phyloP scores from a whole-genome alignment of 2,888 invertebrate species.

The Ophioninae sp. region DNA sequence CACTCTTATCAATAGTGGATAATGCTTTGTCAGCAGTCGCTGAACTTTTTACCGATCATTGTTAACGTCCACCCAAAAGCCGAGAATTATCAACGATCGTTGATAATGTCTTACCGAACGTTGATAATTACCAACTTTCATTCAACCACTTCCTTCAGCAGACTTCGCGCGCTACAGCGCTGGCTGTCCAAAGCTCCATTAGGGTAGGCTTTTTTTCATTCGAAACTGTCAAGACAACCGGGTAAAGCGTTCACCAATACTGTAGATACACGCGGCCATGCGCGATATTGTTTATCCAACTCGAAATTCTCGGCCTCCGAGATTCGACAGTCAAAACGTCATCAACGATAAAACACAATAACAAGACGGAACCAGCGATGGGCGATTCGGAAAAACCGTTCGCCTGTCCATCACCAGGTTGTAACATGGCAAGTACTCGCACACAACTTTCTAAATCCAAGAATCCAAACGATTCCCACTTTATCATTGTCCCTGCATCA shows the following conservation, averaged over 20 bases:
- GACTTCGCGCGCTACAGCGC: background rate
- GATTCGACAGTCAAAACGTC: background rate
- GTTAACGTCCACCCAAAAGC: background rate
- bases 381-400: conserved; percentile 86
- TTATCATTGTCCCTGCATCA: background rate
- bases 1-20: background rate
- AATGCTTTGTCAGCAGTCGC: background rate
- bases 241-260: background rate
- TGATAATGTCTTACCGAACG: background rate
- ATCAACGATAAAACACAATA: conserved; percentile 18
- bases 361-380: conserved; percentile 73
- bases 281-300: background rate
- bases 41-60: background rate
- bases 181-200: no score
- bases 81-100: background rate
- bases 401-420: conserved; percentile 86
- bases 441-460: background rate
- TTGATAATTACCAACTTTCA: background rate
- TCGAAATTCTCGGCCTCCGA: background rate
- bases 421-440: conserved; percentile 84
- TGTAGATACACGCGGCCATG: background rate
- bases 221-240: background rate
- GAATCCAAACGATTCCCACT: background rate
- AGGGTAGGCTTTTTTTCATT: background rate
- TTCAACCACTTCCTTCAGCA: background rate